A percentile compares a stretch with the other conserved stretches of the same genome.
Evolutionary conservation across 2,113 vertebrate genomes (phyloP).

Genomic region (Hyaena hyaena): DNA sequence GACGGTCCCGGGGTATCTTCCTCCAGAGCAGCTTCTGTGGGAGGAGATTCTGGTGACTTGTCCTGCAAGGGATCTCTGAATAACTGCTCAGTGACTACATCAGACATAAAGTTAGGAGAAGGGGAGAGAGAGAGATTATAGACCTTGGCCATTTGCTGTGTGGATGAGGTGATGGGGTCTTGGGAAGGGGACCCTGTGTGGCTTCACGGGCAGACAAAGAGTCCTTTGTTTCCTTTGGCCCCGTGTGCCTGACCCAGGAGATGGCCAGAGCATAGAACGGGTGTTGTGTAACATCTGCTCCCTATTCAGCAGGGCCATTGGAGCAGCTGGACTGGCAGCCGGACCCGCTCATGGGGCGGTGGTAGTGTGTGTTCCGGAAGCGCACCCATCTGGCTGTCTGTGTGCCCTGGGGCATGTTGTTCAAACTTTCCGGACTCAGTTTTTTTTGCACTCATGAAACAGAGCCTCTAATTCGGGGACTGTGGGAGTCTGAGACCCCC

Average conservation of each 20-base stretch:
- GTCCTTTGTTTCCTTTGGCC: constrained; percentile 53
- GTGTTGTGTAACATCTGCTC: constrained; percentile 79
- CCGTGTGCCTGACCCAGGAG: neutral
- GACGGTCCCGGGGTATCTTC: no score
- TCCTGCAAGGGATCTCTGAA: neutral
- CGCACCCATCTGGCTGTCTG: neutral
- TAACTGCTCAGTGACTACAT: neutral
- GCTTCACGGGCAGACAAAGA: neutral
- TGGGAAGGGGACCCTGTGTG: neutral
- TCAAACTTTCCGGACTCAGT: neutral
- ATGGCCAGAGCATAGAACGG: neutral
- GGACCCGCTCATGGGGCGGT: neutral
- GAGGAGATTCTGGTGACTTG: accelerated
- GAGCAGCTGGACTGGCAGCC: constrained; percentile 75
- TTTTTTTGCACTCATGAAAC: neutral
- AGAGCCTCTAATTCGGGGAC: neutral
- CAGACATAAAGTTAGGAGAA: neutral
- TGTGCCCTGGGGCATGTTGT: accelerated
- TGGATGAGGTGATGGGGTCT: neutral
- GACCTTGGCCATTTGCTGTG: neutral
- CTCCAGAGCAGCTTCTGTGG: neutral
- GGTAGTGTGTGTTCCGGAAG: neutral
- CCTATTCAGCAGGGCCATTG: neutral
- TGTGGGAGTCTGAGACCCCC: neutral
- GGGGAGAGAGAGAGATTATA: neutral